Evolutionary conservation across 1,140 invertebrate species (phyloP).

Genomic region (Achroia grisella): DNA sequence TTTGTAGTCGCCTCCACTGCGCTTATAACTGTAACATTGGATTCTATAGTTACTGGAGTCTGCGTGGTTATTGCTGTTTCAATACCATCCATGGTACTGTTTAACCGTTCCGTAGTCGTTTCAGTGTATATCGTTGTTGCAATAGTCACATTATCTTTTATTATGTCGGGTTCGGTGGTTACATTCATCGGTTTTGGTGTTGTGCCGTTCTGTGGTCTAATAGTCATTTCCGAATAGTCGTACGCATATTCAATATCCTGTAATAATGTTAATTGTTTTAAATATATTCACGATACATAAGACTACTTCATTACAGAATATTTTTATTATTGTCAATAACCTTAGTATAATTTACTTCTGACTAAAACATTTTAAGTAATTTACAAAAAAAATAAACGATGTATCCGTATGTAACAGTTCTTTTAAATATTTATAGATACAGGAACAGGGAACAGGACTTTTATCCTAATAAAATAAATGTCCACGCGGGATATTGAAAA

Average conservation of each 20-base stretch:
- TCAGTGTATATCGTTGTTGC: constrained; percentile 15
- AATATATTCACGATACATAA: too few species aligned
- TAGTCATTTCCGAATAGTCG: constrained; percentile 76
- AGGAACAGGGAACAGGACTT: too few species aligned
- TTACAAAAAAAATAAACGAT: too few species aligned
- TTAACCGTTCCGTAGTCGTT: constrained; percentile 3
- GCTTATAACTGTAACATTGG: background rate
- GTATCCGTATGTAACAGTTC: too few species aligned
- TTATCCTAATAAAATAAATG: background rate
- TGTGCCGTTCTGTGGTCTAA: constrained; percentile 69
- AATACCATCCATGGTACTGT: constrained; percentile 3
- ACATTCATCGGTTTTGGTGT: constrained; percentile 54
- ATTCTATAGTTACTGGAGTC: constrained; percentile 3
- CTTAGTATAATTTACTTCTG: too few species aligned
- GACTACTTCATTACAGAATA: too few species aligned
- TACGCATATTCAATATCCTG: constrained; percentile 77
- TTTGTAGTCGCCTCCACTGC: background rate
- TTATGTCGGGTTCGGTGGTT: constrained; percentile 22
- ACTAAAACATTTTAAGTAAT: too few species aligned
- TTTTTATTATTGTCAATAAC: too few species aligned
- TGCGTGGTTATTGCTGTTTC: constrained; percentile 6
- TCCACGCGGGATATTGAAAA: constrained; percentile 1
- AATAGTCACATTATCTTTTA: constrained; percentile 30
- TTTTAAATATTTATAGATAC: too few species aligned
- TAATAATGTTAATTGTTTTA: constrained; percentile 23